A percentile compares a stretch with the other conserved stretches of the same genome.
Conservation (phyloP, 2,113 vertebrate genomes). For the Lipophrys pholis region DNA sequence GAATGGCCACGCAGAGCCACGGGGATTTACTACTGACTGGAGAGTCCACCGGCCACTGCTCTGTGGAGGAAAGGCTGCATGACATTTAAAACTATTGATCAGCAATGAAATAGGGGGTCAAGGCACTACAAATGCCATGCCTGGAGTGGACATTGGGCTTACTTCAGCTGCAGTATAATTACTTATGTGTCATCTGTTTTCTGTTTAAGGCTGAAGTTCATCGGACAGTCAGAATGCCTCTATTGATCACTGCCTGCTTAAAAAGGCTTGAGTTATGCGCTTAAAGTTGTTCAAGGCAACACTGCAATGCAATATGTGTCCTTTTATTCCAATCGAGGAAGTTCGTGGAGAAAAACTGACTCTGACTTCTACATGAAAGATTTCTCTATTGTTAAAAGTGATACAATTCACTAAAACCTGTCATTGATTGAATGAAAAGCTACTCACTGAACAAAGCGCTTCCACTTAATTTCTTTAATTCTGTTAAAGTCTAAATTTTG, state of each 20-base stretch:
- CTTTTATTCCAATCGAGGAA: no score
- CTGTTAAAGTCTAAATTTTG: no score
- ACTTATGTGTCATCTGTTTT: constrained; percentile 12
- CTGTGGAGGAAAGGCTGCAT: constrained; percentile 55
- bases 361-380: no score
- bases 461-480: no score
- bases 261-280: neutral
- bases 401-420: no score
- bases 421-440: no score
- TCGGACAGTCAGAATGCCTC: neutral
- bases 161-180: constrained; percentile 38
- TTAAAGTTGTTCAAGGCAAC: neutral
- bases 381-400: no score
- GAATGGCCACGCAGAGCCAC: constrained; percentile 57
- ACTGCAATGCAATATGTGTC: neutral
- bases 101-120: constrained; percentile 63
- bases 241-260: neutral
- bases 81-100: constrained; percentile 74
- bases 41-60: constrained; percentile 46
- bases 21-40: constrained; percentile 69
- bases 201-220: neutral
- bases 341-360: no score
- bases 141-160: constrained; percentile 46
- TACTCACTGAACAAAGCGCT: no score
- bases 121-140: constrained; percentile 45